Evolutionary conservation across 2,113 vertebrate species (phyloP).

Genomic region (Bos taurus): ARS-UCD2.0 NC_037339.1:75859501-75860000

Average conservation of each 20-base stretch:
- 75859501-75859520: neutral
- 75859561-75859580: fast-evolving
- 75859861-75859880: neutral
- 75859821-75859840: neutral
- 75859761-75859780: neutral
- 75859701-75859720: neutral
- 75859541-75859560: neutral
- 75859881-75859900: neutral
- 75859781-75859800: neutral
- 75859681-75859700: neutral
- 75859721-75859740: neutral
- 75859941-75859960: neutral
- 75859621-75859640: neutral
- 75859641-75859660: neutral
- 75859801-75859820: neutral
- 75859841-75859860: neutral
- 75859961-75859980: neutral
- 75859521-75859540: neutral
- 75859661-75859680: neutral
- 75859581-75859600: neutral
- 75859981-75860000: neutral
- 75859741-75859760: neutral
- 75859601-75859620: neutral
- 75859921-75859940: neutral
- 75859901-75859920: neutral